These are phyloP conservation scores for Ovibos moschatus DNA, from an alignment of 2,113 vertebrate species.

Conservation along the genomic window DNA sequence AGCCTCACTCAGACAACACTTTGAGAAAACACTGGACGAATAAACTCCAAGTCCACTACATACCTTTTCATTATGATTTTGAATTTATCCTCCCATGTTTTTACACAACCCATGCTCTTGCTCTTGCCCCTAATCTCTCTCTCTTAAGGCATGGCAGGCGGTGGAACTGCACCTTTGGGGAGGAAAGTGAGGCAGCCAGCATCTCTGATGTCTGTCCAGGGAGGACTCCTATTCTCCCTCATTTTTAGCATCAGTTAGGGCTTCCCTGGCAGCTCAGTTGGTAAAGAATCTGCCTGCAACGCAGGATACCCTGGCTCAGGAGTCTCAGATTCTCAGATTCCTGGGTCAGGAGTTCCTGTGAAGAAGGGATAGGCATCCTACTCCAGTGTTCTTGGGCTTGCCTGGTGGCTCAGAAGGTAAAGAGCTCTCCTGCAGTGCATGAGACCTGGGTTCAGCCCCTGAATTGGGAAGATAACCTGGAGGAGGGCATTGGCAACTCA, in stretches of 20 bases:
- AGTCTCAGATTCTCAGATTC: background rate
- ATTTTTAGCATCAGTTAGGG: background rate
- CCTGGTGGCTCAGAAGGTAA: background rate
- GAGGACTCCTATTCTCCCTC: background rate
- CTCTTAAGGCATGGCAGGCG: background rate
- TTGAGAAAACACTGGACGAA: background rate
- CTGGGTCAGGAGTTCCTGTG: background rate
- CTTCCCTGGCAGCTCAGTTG: background rate
- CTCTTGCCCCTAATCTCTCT: background rate
- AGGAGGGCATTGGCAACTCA: background rate
- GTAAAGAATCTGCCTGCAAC: background rate
- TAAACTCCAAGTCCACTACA: background rate
- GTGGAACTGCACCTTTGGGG: background rate
- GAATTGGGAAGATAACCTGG: background rate
- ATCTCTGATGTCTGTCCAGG: background rate
- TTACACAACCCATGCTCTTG: background rate
- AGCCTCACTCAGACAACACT: background rate
- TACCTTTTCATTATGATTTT: background rate
- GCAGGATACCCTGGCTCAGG: background rate
- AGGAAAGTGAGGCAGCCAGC: background rate
- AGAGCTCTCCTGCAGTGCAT: background rate
- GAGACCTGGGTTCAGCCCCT: background rate
- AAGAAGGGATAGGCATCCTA: background rate
- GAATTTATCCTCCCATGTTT: background rate
- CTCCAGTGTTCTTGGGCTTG: background rate